Percentiles rank a stretch among this genome's conserved stretches.
Conservation (phyloP, 2,797 vertebrate species). For the Pantherophis vulpinus region DNA sequence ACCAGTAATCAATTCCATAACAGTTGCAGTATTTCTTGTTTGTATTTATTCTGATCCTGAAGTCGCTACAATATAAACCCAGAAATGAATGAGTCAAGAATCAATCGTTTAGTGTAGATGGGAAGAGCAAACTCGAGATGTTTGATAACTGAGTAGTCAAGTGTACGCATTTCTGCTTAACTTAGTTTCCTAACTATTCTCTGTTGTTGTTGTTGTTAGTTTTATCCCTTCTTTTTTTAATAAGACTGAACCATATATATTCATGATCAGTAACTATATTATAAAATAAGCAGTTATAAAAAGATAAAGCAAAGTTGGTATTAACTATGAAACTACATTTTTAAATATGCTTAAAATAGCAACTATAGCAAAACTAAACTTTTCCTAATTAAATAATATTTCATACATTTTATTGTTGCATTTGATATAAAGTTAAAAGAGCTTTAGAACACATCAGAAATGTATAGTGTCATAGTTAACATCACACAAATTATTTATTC, state of each 20-base stretch:
- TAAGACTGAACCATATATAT: background rate
- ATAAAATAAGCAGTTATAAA: background rate
- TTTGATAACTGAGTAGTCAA: slow-evolving; percentile 24
- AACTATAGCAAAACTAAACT: background rate
- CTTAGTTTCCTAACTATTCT: background rate
- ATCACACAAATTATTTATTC: background rate
- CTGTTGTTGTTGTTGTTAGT: background rate
- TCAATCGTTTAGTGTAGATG: slow-evolving; percentile 66
- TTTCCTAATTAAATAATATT: background rate
- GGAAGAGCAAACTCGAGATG: slow-evolving; percentile 51
- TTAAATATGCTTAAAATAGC: background rate
- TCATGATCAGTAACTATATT: background rate
- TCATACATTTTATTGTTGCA: background rate
- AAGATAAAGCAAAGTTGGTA: background rate
- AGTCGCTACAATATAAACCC: slow-evolving; percentile 66
- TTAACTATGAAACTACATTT: background rate
- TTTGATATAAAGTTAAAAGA: background rate
- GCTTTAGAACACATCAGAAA: background rate
- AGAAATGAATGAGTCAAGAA: slow-evolving; percentile 78
- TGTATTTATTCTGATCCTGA: slow-evolving; percentile 61
- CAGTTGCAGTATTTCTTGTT: slow-evolving; percentile 58
- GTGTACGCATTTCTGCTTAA: slow-evolving; percentile 25
- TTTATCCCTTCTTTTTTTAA: background rate
- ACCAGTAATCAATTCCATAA: slow-evolving; percentile 76
- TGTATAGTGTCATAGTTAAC: background rate